These are phyloP conservation scores for Conus canariensis DNA, from an alignment of 2,888 invertebrate species.

Conservation along the genomic window DNA sequence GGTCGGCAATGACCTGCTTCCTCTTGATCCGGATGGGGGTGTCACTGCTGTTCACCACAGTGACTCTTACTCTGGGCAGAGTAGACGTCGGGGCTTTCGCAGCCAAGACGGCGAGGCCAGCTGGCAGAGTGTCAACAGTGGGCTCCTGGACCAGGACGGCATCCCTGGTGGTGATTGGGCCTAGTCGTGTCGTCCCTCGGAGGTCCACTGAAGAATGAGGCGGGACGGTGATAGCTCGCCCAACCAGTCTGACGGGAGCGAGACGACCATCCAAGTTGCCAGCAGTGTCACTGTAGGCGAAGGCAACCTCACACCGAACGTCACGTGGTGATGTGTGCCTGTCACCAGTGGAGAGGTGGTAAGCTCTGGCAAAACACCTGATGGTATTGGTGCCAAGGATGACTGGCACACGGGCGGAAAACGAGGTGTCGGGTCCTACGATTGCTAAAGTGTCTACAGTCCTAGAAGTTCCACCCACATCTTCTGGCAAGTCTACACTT, in stretches of 20 bases:
- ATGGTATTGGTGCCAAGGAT: constrained; percentile 37
- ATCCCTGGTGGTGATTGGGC: not conserved
- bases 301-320: not conserved
- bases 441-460: not conserved
- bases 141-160: constrained; percentile 27
- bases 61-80: not conserved
- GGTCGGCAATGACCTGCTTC: not conserved
- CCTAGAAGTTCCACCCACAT: not conserved
- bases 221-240: not conserved
- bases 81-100: not conserved
- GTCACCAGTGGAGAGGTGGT: not conserved
- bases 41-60: not conserved
- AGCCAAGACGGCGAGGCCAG: not conserved
- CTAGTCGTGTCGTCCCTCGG: not conserved
- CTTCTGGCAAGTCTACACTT: not conserved
- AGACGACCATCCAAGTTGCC: not conserved
- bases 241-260: not conserved
- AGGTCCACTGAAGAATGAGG: not conserved
- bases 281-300: not conserved
- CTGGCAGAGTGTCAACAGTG: not conserved
- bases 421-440: constrained; percentile 24
- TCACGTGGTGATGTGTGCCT: not conserved
- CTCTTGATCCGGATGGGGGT: not conserved
- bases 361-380: not conserved
- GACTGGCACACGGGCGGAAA: constrained; percentile 15